A percentile compares a stretch with the other conserved stretches of the same genome.
Conservation (phyloP, 2,888 invertebrate species). For the Mesoligia furuncula region DNA sequence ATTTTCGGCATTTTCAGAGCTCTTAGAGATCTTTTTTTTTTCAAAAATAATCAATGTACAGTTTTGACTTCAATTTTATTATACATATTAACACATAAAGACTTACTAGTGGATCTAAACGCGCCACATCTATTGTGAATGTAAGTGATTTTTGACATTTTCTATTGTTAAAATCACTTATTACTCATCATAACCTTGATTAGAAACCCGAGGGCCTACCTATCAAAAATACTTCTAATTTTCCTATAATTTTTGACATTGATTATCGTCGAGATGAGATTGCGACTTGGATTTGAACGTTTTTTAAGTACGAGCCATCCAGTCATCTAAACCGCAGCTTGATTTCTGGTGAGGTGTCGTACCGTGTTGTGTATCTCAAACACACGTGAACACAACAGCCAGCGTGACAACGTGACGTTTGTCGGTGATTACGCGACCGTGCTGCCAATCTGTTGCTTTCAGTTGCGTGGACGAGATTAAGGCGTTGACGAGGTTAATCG, state of each 20-base stretch:
- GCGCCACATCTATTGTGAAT: background rate
- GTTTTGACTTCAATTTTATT: no score
- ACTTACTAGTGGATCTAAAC: background rate
- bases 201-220: no score
- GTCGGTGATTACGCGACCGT: conserved; percentile 14
- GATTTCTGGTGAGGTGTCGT: conserved; percentile 22
- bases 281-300: no score
- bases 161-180: no score
- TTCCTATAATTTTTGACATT: no score
- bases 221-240: no score
- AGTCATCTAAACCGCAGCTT: background rate
- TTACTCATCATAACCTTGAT: background rate
- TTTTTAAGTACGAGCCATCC: no score
- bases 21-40: no score
- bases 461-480: background rate
- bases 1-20: no score
- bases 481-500: background rate
- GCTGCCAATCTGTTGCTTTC: conserved; percentile 26
- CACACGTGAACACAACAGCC: conserved; percentile 43
- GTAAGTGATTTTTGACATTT: background rate
- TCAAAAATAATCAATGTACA: no score
- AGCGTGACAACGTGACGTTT: conserved; percentile 34
- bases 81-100: no score
- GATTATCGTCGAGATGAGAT: no score
- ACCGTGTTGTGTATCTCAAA: conserved; percentile 30